Conservation (phyloP, 2,113 vertebrate genomes). For the Paramisgurnus dabryanus region DNA sequence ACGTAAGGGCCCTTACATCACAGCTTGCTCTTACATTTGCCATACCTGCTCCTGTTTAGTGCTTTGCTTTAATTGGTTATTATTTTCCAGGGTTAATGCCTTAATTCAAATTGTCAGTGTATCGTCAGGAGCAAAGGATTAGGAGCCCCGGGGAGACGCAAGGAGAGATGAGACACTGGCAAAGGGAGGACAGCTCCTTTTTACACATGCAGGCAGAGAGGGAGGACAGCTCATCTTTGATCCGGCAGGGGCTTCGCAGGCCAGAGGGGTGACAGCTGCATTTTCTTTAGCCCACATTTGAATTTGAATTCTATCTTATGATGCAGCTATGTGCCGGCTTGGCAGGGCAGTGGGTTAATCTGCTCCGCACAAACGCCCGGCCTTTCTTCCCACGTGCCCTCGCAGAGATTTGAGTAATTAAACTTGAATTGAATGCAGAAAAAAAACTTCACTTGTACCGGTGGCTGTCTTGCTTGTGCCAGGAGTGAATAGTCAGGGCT, state of each 20-base stretch:
- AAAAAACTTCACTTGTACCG: conserved; percentile 78
- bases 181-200: conserved; percentile 85
- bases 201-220: conserved; percentile 75
- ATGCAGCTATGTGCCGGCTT: conserved; percentile 82
- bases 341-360: conserved; percentile 86
- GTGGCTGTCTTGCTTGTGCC: conserved; percentile 77
- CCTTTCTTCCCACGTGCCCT: conserved; percentile 82
- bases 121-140: conserved; percentile 81
- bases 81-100: conserved; percentile 79
- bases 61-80: conserved; percentile 79
- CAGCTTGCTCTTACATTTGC: neutral
- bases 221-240: conserved; percentile 87
- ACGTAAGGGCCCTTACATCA: neutral
- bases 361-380: conserved; percentile 83
- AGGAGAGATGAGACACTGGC: conserved; percentile 76
- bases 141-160: conserved; percentile 73
- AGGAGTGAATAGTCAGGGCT: conserved; percentile 78
- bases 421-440: conserved; percentile 83
- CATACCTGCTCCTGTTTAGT: conserved; percentile 77
- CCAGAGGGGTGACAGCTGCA: conserved; percentile 87
- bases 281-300: conserved; percentile 85
- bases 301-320: conserved; percentile 89
- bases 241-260: conserved; percentile 85
- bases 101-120: conserved; percentile 85
- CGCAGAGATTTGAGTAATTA: conserved; percentile 88